Evolutionary conservation across 2,797 vertebrate genomes (phyloP), one percentile per base, ranked within the genome.

Genomic region (Sebastiscus albofasciatus): DNA sequence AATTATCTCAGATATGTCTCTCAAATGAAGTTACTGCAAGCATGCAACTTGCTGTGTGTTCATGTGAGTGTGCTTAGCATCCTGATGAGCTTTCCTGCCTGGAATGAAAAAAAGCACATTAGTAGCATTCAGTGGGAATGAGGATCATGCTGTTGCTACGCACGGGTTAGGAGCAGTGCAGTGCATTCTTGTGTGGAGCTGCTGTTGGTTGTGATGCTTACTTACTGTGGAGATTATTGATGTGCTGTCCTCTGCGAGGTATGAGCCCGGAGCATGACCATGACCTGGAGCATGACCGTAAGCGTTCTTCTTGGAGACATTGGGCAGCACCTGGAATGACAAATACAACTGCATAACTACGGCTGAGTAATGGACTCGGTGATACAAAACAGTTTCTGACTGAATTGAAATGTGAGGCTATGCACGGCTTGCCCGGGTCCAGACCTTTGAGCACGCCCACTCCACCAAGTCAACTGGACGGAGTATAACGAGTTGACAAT

Each of bases 281-380:
- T 80, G 79, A 72, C 54, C 66, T 39, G 22, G 31, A 74, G 60
- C 49, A 20, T 75, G 79, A 36, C 72, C 29, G 46, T n/a, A 31
- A 73, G 68, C 77, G 3, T 66, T 65, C 33, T 71, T 67, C 56
- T 36, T 31, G 5, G 36, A 70, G 58, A 77, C 77, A 49, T 36
- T 16, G 54, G 75, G 62, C 72, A 29, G 69, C 42, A 77, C 5
- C 33, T n/a, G 3, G 58, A 68, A 29, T 13, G 34, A 65, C 13
- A 24, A 52, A 73, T 33, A 11, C 14, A 42, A 16, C 72, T 27
- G 27, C 33, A 7, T 71, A 68, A 67, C 61, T 71, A 75, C 59
- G 22, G 10, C 55, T 84, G 31, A 66, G 22, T 33, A 12, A 29
- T 68, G 33, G 3, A 77, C n/a, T 75, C 27, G 6, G 1, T 36